Evolutionary conservation across 2,113 vertebrate species (phyloP).

Genomic region (Neofelis nebulosa): DNA sequence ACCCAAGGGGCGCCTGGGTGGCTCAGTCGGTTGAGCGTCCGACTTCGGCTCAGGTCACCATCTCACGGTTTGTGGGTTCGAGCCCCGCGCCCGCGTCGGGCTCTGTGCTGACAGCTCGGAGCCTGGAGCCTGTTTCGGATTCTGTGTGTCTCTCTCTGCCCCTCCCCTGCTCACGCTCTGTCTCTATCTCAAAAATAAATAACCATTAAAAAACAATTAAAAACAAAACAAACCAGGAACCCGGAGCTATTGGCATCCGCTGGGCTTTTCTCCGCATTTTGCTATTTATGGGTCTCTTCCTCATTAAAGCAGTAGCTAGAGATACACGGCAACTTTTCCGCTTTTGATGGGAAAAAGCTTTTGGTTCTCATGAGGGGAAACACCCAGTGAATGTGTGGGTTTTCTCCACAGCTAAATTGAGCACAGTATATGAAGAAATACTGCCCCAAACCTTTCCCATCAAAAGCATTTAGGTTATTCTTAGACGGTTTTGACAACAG

Average conservation of each 20-base stretch:
- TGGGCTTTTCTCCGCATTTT: background rate
- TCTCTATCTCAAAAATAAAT: no score
- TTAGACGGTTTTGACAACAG: background rate
- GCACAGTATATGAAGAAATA: background rate
- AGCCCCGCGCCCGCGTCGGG: no score
- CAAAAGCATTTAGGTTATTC: background rate
- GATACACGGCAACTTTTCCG: fast-evolving
- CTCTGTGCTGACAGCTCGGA: no score
- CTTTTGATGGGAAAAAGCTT: background rate
- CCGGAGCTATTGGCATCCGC: background rate
- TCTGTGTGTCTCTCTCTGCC: no score
- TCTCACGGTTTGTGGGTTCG: no score
- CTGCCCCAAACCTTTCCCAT: background rate
- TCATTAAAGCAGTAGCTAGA: background rate
- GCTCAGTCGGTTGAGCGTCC: no score
- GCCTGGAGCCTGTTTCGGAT: no score
- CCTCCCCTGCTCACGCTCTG: no score
- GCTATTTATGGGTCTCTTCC: background rate
- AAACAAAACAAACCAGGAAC: background rate
- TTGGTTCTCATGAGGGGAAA: background rate
- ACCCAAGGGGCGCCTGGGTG: no score
- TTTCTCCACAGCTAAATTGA: background rate
- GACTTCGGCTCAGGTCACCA: no score
- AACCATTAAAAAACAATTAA: no score
- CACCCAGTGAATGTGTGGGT: background rate